Conservation (phyloP, 2,113 vertebrate genomes). For the Semnopithecus entellus region DNA sequence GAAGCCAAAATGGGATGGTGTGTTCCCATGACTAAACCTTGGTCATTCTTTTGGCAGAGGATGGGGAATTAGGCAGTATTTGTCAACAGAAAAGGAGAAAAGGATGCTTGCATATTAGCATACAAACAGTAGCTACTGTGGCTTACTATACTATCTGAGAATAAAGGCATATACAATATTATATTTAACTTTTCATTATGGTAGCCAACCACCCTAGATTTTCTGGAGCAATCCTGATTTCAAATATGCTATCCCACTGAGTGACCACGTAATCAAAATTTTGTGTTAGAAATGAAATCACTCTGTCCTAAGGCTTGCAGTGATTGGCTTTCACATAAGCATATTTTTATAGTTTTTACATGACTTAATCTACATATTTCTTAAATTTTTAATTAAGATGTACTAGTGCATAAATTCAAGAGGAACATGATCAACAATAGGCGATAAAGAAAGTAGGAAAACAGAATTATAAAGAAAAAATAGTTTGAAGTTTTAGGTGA, state of each 20-base stretch:
- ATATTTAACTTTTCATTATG: background rate
- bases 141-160: background rate
- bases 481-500: background rate
- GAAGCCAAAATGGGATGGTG: background rate
- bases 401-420: background rate
- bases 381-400: slow-evolving; percentile 34
- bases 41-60: background rate
- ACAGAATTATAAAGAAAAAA: background rate
- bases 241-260: background rate
- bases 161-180: background rate
- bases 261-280: background rate
- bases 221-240: slow-evolving; percentile 1
- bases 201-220: background rate
- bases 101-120: background rate
- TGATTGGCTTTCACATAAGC: background rate
- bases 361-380: background rate
- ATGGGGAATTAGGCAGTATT: background rate
- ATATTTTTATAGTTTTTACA: background rate
- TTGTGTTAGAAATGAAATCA: background rate
- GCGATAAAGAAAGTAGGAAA: background rate
- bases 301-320: background rate
- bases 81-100: slow-evolving; percentile 8
- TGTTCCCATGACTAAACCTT: background rate
- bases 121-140: background rate
- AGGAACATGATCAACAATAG: background rate